Base-by-base conservation (phyloP, 2,113 vertebrate species). In the Xiphophorus hellerii region DNA sequence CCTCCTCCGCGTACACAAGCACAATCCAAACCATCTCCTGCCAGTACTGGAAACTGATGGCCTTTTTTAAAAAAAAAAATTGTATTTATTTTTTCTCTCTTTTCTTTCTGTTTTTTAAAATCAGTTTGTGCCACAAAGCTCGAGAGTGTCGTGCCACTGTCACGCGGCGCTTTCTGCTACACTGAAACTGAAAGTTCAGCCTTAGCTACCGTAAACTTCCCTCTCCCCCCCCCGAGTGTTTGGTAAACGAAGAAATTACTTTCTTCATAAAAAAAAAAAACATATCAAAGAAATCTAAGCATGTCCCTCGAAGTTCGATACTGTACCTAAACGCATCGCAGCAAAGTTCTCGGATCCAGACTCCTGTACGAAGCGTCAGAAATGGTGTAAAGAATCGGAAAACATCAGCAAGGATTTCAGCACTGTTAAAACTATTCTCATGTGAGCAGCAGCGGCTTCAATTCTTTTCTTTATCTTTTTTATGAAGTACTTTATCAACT, bases 41-140 rank as follows among this genome's bases (percentile, higher is more conserved):
- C 91, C 93, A 94, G 92, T 84, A 92, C 93, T 90, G 67, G 92
- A 89, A 87, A 85, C 84, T 37, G 90, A 95, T 95, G 96, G 96
- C 96, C 96, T 97, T 96, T 70, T 69, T 71, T 37, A 28, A 28
- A 28, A 9, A 33, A 28, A 28, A 28, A 9, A 33, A 35, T 35
- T 35, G 0, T 7, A 35, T 35, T 35, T 35, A 8, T 33, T 31
- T 31, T 31, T 35, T 35, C 7, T 42, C 5, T 48, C 1, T 48
- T 48, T 48, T 48, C 1, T 6, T 48, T 48, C 5, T 48, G 1
- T 20, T 48, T 48, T 48, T 62, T 62, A 75, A 37, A 74, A 93
- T 93, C 89, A 82, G 69, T 74, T 42, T 91, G 91, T 94, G 95
- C 95, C 95, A 94, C 95, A 93, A 90, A 94, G 92, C 90, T 94